A percentile compares a stretch with the other conserved stretches of the same genome.
Evolutionary conservation across 1,140 invertebrate genomes (phyloP).

Genomic region (Forficula auricularia): DNA sequence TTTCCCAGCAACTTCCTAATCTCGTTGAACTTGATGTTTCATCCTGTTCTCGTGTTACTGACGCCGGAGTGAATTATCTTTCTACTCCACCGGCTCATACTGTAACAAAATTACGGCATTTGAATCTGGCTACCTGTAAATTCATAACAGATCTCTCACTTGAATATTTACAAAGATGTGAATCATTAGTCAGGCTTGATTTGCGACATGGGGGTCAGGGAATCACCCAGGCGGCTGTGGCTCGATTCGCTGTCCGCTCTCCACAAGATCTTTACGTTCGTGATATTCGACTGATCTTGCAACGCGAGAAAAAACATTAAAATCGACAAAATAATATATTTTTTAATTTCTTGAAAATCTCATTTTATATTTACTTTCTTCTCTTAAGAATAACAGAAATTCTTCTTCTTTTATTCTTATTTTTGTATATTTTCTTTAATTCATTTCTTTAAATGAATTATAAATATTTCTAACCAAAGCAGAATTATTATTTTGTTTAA

Average conservation of each 20-base stretch:
- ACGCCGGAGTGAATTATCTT: conserved; percentile 73
- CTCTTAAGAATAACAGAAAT: too few relatives aligned
- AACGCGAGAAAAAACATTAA: too few relatives aligned
- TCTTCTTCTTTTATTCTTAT: too few relatives aligned
- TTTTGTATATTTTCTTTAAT: too few relatives aligned
- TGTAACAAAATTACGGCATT: conserved; percentile 33
- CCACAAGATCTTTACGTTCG: conserved; percentile 8
- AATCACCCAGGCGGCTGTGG: conserved; percentile 56
- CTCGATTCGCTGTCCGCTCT: conserved; percentile 44
- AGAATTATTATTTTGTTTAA: too few relatives aligned
- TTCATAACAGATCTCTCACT: conserved; percentile 64
- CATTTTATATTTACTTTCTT: too few relatives aligned
- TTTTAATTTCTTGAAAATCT: too few relatives aligned
- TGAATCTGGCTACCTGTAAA: conserved; percentile 66
- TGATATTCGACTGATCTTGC: too few relatives aligned
- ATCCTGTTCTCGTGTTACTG: conserved; percentile 68
- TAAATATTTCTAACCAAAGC: too few relatives aligned
- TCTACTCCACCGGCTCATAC: conserved; percentile 42
- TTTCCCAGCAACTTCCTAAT: conserved; percentile 56
- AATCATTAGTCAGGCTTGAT: conserved; percentile 44
- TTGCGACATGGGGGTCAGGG: conserved; percentile 50
- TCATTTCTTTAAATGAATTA: too few relatives aligned
- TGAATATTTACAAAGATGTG: conserved; percentile 54
- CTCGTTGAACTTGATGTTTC: conserved; percentile 61
- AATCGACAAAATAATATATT: too few relatives aligned